Percentiles rank a stretch among this genome's conserved stretches.
phyloP scores from a whole-genome alignment of 1,140 invertebrate species.

The Leptonema lineaticorne region DNA sequence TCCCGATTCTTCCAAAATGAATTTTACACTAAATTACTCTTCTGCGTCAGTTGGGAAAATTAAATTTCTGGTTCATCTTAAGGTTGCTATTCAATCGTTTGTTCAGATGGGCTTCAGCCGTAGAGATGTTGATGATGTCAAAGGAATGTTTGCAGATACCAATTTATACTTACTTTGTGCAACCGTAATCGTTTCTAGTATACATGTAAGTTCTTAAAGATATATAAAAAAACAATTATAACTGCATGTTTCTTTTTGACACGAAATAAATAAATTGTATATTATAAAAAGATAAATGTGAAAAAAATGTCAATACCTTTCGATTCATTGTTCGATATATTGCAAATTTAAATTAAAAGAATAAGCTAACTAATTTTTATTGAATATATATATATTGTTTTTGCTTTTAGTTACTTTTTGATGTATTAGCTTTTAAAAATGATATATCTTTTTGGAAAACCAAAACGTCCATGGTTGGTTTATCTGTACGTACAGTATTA shows the following conservation, averaged over 20 bases:
- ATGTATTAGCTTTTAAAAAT: slow-evolving; percentile 97
- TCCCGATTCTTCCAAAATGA: slow-evolving; percentile 57
- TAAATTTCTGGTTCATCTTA: slow-evolving; percentile 77
- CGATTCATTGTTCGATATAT: too few species aligned
- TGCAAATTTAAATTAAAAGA: too few species aligned
- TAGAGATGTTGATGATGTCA: slow-evolving; percentile 96
- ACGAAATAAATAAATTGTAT: too few species aligned
- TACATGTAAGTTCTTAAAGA: slow-evolving; percentile 78
- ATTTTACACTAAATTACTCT: slow-evolving; percentile 61
- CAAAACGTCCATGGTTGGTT: slow-evolving; percentile 80
- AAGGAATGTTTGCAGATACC: slow-evolving; percentile 94
- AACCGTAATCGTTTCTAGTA: slow-evolving; percentile 88
- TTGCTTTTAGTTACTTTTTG: slow-evolving; percentile 83
- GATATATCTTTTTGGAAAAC: slow-evolving; percentile 94
- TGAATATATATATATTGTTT: slow-evolving; percentile 25
- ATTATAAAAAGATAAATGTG: too few species aligned
- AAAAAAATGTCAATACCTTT: too few species aligned
- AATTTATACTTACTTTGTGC: slow-evolving; percentile 90
- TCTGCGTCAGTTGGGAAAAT: slow-evolving; percentile 71
- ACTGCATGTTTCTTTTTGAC: too few species aligned
- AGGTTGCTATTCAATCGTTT: slow-evolving; percentile 74
- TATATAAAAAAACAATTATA: neutral
- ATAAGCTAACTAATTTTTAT: slow-evolving; percentile 1
- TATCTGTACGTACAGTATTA: slow-evolving; percentile 84
- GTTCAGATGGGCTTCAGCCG: slow-evolving; percentile 80